Conservation (phyloP, 2,888 invertebrate genomes). For the Xylota segnis region DNA sequence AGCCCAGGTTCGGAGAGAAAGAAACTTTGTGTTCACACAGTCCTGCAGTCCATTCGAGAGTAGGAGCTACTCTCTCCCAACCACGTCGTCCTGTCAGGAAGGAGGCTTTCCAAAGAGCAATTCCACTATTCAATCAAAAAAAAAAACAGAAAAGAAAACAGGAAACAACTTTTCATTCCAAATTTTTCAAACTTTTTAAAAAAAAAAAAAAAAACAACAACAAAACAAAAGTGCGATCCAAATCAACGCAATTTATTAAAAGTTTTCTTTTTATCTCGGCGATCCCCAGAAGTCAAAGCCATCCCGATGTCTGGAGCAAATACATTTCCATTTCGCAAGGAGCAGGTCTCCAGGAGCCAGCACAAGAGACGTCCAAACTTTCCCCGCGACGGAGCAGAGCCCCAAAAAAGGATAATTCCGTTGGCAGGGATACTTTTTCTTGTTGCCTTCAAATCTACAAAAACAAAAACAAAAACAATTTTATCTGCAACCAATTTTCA, state of each 20-base stretch:
- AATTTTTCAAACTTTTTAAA: background rate
- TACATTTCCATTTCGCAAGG: slow-evolving; percentile 31
- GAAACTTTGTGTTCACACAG: too few species aligned
- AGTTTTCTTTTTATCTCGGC: slow-evolving; percentile 19
- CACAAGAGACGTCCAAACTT: slow-evolving; percentile 45
- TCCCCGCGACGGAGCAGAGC: slow-evolving; percentile 24
- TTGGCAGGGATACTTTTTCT: slow-evolving; percentile 52
- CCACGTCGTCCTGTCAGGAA: too few species aligned
- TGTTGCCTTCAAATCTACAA: slow-evolving; percentile 1
- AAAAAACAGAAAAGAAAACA: slow-evolving; percentile 7
- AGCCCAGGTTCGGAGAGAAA: too few species aligned
- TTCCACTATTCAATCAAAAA: background rate
- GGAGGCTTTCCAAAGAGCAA: background rate
- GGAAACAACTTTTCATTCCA: background rate
- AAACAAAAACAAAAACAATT: slow-evolving; percentile 47
- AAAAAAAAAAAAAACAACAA: slow-evolving; percentile 1
- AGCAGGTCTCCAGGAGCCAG: slow-evolving; percentile 43
- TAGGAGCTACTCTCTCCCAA: too few species aligned
- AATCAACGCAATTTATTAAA: slow-evolving; percentile 56
- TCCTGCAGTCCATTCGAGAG: too few species aligned
- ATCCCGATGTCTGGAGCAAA: slow-evolving; percentile 30
- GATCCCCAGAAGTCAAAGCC: slow-evolving; percentile 18
- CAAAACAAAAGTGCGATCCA: slow-evolving; percentile 7
- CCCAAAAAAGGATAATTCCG: slow-evolving; percentile 64
- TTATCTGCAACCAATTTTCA: slow-evolving; percentile 76